Conservation (phyloP, 2,797 vertebrate genomes). For the Eurystomus glaucurus region DNA sequence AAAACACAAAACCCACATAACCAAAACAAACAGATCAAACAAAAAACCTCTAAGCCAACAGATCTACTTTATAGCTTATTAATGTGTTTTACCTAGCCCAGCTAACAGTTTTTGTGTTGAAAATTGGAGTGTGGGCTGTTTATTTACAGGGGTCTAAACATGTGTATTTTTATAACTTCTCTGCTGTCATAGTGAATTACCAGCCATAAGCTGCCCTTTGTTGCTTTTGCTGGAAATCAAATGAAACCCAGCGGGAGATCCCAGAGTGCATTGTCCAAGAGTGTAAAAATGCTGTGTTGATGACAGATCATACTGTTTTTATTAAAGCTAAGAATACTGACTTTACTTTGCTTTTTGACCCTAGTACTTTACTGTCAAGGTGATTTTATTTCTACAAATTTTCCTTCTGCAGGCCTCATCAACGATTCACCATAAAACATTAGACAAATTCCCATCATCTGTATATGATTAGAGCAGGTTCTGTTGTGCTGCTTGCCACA, state of each 20-base stretch:
- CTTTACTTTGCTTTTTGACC: constrained; percentile 92
- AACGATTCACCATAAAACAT: constrained; percentile 86
- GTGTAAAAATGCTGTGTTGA: constrained; percentile 87
- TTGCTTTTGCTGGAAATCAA: constrained; percentile 89
- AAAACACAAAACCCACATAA: neutral
- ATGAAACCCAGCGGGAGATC: constrained; percentile 91
- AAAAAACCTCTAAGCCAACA: neutral
- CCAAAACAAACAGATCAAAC: neutral
- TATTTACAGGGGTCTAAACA: constrained; percentile 81
- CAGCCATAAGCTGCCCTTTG: constrained; percentile 82
- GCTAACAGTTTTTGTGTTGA: constrained; percentile 43
- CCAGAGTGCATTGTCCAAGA: constrained; percentile 86
- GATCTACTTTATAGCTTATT: neutral
- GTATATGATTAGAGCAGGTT: constrained; percentile 85
- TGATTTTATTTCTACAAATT: constrained; percentile 97
- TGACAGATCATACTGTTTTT: constrained; percentile 95
- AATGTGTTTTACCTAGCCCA: neutral
- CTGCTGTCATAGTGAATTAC: constrained; percentile 87
- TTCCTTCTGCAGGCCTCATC: constrained; percentile 87
- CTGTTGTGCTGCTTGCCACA: constrained; percentile 76
- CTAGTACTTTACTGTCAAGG: constrained; percentile 90
- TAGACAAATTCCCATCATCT: constrained; percentile 90
- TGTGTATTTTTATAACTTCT: constrained; percentile 83
- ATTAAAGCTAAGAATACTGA: constrained; percentile 92
- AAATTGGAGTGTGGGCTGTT: constrained; percentile 68